Evolutionary conservation across 2,113 vertebrate genomes (phyloP).

Genomic region (Trogon surrucura): DNA sequence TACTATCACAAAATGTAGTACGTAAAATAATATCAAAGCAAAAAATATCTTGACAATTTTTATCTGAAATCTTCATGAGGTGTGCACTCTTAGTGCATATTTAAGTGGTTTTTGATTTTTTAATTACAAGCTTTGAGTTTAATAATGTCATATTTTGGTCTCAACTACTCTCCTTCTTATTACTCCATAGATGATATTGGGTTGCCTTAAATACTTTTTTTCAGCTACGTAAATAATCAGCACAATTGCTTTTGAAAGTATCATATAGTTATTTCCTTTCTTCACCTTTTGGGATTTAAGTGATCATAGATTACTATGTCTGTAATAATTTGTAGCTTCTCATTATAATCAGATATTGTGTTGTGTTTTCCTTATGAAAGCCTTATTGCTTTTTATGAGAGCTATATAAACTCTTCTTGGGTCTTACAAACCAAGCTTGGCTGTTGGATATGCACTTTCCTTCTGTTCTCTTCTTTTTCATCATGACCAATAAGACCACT

Average conservation of each 20-base stretch:
- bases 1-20: background rate
- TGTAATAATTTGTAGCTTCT: background rate
- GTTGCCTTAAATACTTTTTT: background rate
- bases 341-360: background rate
- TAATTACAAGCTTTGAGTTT: background rate
- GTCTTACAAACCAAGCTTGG: background rate
- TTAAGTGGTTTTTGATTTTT: background rate
- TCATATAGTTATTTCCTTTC: background rate
- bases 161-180: background rate
- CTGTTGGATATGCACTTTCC: background rate
- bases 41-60: background rate
- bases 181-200: background rate
- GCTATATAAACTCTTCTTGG: background rate
- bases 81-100: background rate
- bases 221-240: background rate
- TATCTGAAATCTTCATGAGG: background rate
- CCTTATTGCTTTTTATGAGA: background rate
- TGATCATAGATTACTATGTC: background rate
- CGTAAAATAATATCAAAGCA: background rate
- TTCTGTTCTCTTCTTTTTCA: accelerated
- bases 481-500: background rate
- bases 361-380: background rate
- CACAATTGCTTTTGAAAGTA: background rate
- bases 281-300: background rate
- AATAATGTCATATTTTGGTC: background rate